Conservation (phyloP, 2,797 vertebrate genomes). For the Jordanella pulchra region DNA sequence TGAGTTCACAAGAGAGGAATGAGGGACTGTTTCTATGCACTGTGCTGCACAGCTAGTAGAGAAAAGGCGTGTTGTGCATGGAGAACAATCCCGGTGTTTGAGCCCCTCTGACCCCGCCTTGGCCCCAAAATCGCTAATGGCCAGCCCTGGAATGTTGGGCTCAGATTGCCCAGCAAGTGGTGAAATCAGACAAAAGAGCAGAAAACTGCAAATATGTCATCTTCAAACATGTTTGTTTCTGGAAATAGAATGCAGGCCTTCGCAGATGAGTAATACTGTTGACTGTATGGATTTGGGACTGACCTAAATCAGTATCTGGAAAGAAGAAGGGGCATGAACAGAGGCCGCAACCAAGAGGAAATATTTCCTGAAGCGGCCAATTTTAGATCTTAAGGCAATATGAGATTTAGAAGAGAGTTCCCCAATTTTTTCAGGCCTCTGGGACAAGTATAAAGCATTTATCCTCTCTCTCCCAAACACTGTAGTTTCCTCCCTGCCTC, state of each 20-base stretch:
- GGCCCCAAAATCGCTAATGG: constrained; percentile 91
- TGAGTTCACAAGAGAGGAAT: constrained; percentile 59
- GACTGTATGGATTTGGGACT: constrained; percentile 49
- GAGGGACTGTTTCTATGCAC: constrained; percentile 61
- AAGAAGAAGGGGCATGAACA: constrained; percentile 35
- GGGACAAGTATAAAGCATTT: constrained; percentile 44
- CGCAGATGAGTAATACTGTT: constrained; percentile 33
- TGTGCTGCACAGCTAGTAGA: constrained; percentile 79
- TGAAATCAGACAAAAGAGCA: constrained; percentile 57
- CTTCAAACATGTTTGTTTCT: constrained; percentile 27
- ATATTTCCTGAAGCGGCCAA: constrained; percentile 57
- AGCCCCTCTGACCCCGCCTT: constrained; percentile 90
- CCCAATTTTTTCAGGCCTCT: constrained; percentile 18
- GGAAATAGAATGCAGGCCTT: constrained; percentile 32
- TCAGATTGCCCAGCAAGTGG: constrained; percentile 68
- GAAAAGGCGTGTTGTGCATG: constrained; percentile 90
- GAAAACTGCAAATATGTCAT: constrained; percentile 12
- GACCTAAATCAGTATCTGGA: constrained; percentile 56
- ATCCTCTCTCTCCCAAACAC: constrained; percentile 31
- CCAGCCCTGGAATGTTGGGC: constrained; percentile 89
- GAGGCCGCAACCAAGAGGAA: constrained; percentile 43
- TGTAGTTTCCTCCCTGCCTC: constrained; percentile 54
- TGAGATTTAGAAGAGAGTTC: constrained; percentile 26
- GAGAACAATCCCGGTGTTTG: constrained; percentile 92
- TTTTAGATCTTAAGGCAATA: constrained; percentile 54